Evolutionary conservation across 2,113 vertebrate genomes (phyloP), one percentile per base, ranked within the genome.

Genomic region (Orientallactaga bullata): DNA sequence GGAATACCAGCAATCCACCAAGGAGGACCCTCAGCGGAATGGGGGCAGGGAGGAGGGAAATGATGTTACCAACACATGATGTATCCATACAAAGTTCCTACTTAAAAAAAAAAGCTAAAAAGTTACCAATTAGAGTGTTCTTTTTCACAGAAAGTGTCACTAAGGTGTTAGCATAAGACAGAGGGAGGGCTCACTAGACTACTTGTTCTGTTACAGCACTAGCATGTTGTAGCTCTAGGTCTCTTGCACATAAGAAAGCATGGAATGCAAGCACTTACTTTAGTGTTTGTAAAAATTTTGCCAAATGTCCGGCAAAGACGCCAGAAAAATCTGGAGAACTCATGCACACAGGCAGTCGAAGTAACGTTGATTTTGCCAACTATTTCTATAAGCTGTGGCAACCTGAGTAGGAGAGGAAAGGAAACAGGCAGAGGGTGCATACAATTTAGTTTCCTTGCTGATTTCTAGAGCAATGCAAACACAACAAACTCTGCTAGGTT

Each of bases 291-390:
- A 97, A 99, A 99, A 95, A 99, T 99, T 97, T 99, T 99, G 93
- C 99, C 99, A 96, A 99, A 99, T 9, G 99, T 99, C 96, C 99
- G 99, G 98, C 99, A 99, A 91, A 99, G 98, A 87, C 99, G 98
- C 99, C 99, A 99, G 98, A 99, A 99, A 98, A 99, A 99, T 96
- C 99, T 99, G 82, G 99, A 99, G 97, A 99, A 99, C 97, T 99
- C 99, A 90, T 99, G 99, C 78, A 99, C 99, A 91, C 99, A 99
- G 60, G 99, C 99, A 72, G 99, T 98, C 85, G 99, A 99, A 55
- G 99, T 98, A 94, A 99, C 99, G 78, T 99, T 99, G 96, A 99
- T 99, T 94, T 99, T 99, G 93, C 99, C 98, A 93, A 99, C 99
- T 83, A 99, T 99, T 94, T 99, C 99, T 97, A 99, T 99, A 92